These are phyloP conservation scores for Sapayoa aenigma DNA, from an alignment of 2,113 vertebrate genomes.

Conservation along the genomic window DNA sequence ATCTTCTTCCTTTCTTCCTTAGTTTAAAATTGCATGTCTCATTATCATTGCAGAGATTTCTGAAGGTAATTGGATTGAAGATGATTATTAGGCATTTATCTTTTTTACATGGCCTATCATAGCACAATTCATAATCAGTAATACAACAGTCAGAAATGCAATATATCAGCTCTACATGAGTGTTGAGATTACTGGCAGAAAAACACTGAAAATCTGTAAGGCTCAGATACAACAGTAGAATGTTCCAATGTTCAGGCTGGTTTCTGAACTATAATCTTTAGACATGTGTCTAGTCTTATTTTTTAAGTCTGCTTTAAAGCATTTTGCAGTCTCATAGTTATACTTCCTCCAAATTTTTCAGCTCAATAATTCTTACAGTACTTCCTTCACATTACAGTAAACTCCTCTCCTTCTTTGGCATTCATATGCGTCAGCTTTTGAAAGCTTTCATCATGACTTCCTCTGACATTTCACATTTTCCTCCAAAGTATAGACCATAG, in stretches of 20 bases:
- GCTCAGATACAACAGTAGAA: not conserved
- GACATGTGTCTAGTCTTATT: not conserved
- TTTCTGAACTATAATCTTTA: not conserved
- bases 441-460: not conserved
- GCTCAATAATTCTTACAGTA: not conserved
- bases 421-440: not conserved
- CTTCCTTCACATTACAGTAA: not conserved
- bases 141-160: not conserved
- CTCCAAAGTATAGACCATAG: not conserved
- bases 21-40: not conserved
- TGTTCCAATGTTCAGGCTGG: not conserved
- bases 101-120: not conserved
- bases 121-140: not conserved
- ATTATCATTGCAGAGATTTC: not conserved
- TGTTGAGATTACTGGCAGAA: not conserved
- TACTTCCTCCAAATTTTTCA: not conserved
- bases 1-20: not conserved
- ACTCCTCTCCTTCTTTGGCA: not conserved
- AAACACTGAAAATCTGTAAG: not conserved
- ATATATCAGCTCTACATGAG: fast-evolving
- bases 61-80: not conserved
- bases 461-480: not conserved
- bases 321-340: not conserved
- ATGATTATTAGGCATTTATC: not conserved
- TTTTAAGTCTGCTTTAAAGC: not conserved